Base-by-base conservation (phyloP, 2,888 invertebrate species). In the Acronicta aceris region DNA sequence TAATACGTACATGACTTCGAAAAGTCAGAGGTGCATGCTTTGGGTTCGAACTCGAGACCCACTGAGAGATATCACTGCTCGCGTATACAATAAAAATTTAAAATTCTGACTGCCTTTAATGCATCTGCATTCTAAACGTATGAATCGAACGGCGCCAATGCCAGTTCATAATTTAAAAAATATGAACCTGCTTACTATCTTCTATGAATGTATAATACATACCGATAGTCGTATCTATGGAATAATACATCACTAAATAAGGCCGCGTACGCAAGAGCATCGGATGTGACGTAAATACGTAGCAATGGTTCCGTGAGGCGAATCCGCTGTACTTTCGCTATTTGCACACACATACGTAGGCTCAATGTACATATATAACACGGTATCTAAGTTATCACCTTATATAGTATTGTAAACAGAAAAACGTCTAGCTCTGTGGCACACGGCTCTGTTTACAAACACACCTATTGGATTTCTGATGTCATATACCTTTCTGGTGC, bases 311-410 rank as follows among this genome's bases (percentile, higher is more conserved):
- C 84, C 82, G 82, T 73, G 76, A 81, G 79, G 73, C 54, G 74
- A 78, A 83, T 68, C 79, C 81, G 75, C 56, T 52, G 66, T 71
- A 81, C 86, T 86, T 86, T 86, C 81, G 78, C 79, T 89, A 71
- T 87, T 87, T 81, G 82, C 77, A 60, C 70, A 79, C 73, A 69
- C 63, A 63, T 53, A 53, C 42, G 25, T 43, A 38, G 12, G 12
- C 25, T 52, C 21, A 50, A 55, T 15, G 47, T 64, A 65, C n/a
- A n/a, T n/a, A 57, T 46, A 51, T 8, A 12, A 27, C 57, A 76
- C 68, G 74, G 72, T 79, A 74, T 66, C 67, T 73, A 63, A 74
- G 71, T 72, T 78, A 80, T 65, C 62, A 46, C 82, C 78, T 65
- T 82, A 76, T 78, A 71, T 69, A 72, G 82, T 55, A 72, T 60